Evolutionary conservation across 2,113 vertebrate genomes (phyloP).

Genomic region (Camelus dromedarius): DNA sequence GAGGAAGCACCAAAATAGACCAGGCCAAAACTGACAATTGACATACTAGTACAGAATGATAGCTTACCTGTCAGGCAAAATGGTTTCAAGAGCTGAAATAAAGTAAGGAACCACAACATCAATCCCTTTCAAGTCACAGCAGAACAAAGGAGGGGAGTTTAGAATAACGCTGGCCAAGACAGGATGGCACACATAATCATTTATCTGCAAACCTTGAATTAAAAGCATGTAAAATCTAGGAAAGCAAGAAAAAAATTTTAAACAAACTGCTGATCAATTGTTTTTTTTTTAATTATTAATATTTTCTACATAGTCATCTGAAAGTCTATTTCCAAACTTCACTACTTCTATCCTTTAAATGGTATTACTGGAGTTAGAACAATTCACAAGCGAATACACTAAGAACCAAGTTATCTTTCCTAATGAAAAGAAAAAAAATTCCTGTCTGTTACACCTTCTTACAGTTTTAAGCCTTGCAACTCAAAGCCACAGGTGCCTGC

Average conservation of each 20-base stretch:
- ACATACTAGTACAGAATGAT: slow-evolving; percentile 40
- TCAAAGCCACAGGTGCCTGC: slow-evolving; percentile 35
- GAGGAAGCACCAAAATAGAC: slow-evolving; percentile 31
- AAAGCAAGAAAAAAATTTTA: slow-evolving; percentile 87
- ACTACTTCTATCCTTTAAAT: slow-evolving; percentile 63
- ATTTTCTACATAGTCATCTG: slow-evolving; percentile 69
- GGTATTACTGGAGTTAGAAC: slow-evolving; percentile 39
- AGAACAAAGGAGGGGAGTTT: slow-evolving; percentile 97
- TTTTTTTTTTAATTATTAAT: slow-evolving; percentile 66
- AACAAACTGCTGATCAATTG: slow-evolving; percentile 72
- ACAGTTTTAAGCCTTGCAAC: slow-evolving; percentile 46
- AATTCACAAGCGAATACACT: slow-evolving; percentile 55
- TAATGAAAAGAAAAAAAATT: slow-evolving; percentile 54
- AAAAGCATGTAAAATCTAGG: slow-evolving; percentile 98
- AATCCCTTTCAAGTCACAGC: slow-evolving; percentile 97
- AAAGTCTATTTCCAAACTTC: slow-evolving; percentile 58
- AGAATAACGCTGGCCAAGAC: slow-evolving; percentile 97
- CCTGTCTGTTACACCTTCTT: not conserved
- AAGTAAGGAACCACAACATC: slow-evolving; percentile 98
- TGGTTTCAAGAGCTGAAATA: slow-evolving; percentile 97
- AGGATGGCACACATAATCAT: slow-evolving; percentile 95
- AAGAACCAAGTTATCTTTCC: slow-evolving; percentile 54
- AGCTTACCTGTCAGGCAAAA: slow-evolving; percentile 96
- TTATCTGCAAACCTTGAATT: slow-evolving; percentile 98
- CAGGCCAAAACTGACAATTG: slow-evolving; percentile 50